A percentile compares a stretch with the other conserved stretches of the same genome.
These are phyloP conservation scores for Trachelus troglodyta DNA, from an alignment of 2,888 invertebrate genomes.

Conservation along the genomic window DNA sequence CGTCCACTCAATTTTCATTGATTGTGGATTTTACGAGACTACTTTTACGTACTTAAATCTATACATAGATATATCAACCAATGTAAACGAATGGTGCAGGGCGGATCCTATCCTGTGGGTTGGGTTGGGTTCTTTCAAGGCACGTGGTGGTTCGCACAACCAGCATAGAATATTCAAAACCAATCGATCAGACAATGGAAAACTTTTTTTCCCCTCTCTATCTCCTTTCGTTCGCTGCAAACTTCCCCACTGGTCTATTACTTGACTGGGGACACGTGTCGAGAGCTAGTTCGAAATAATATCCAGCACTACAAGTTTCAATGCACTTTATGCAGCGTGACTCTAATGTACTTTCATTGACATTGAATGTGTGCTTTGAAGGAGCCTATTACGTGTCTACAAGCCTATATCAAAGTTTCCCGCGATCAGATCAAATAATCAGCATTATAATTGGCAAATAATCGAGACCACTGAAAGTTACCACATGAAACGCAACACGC, in stretches of 20 bases:
- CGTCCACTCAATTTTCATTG: not conserved
- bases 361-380: not conserved
- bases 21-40: not conserved
- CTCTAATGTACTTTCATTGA: not conserved
- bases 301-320: not conserved
- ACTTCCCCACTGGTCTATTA: not conserved
- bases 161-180: constrained; percentile 39
- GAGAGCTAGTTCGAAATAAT: not conserved
- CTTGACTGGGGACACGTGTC: not conserved
- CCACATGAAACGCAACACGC: not conserved
- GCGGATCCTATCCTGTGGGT: not conserved
- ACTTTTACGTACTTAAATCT: not conserved
- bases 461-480: not conserved
- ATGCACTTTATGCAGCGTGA: not conserved
- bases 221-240: not conserved
- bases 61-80: not conserved
- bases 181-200: constrained; percentile 25
- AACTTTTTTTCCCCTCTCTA: not conserved
- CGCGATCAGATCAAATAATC: not conserved
- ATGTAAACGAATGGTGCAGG: not conserved
- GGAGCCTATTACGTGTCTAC: not conserved
- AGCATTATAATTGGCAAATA: not conserved
- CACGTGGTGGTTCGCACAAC: constrained; percentile 30
- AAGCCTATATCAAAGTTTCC: not conserved
- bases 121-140: not conserved